A percentile compares a stretch with the other conserved stretches of the same genome.
Evolutionary conservation across 2,113 vertebrate genomes (phyloP).

Genomic region (Chitala chitala): DNA sequence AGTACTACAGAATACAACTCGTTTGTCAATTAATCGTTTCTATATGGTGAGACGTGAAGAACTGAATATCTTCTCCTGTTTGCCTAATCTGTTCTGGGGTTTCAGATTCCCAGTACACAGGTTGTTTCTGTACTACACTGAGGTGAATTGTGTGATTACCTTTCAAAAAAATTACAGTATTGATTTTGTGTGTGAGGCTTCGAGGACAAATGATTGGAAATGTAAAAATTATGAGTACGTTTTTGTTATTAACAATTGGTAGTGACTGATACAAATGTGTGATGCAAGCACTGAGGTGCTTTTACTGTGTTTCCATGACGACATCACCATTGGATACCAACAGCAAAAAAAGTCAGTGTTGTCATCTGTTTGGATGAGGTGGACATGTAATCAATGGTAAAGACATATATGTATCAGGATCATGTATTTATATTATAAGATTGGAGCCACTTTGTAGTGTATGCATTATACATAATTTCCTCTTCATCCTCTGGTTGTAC

Average conservation of each 20-base stretch:
- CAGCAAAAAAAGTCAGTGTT: not conserved
- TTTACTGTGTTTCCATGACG: constrained; percentile 16
- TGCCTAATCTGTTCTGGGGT: constrained; percentile 1
- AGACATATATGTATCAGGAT: not conserved
- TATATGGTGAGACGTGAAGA: not conserved
- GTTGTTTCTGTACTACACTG: too few relatives aligned
- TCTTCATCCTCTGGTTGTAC: not conserved
- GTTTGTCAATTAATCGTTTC: not conserved
- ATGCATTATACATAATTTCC: not conserved
- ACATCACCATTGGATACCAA: not conserved
- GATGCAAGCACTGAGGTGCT: constrained; percentile 6
- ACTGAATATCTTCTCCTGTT: not conserved
- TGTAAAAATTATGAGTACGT: not conserved
- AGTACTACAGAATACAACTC: not conserved
- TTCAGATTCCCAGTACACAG: not conserved
- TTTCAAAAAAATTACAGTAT: too few relatives aligned
- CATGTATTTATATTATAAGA: not conserved
- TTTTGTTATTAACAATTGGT: not conserved
- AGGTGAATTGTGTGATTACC: too few relatives aligned
- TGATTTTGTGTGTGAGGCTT: too few relatives aligned
- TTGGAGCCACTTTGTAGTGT: not conserved
- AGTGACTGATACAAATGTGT: constrained; percentile 6
- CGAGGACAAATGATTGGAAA: not conserved
- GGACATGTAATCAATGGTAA: not conserved
- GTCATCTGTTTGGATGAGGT: not conserved